phyloP scores from a whole-genome alignment of 2,113 vertebrate species.

The Gasterosteus aculeatus region DNA sequence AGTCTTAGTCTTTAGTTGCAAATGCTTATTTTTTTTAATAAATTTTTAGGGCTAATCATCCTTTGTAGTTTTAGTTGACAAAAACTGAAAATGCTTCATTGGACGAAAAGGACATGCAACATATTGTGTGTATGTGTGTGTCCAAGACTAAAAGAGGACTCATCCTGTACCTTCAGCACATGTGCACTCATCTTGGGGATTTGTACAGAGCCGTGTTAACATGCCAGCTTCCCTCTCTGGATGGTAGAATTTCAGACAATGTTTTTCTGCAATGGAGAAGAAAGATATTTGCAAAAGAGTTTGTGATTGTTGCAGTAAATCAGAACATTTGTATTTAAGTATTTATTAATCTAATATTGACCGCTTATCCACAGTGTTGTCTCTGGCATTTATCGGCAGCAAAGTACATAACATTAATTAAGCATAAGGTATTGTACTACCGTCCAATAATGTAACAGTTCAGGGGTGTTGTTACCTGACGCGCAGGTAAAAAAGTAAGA shows the following conservation, averaged over 20 bases:
- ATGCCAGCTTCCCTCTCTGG: conserved; percentile 69
- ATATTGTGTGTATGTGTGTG: not conserved
- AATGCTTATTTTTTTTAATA: too few species aligned
- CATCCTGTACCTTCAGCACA: conserved; percentile 78
- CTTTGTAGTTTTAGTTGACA: not conserved
- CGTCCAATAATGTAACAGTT: too few species aligned
- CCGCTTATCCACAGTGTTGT: not conserved
- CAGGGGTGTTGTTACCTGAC: too few species aligned
- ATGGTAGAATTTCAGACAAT: conserved; percentile 81
- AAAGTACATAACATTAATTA: not conserved
- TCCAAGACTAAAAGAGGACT: not conserved
- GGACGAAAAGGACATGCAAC: too few species aligned
- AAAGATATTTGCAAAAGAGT: not conserved
- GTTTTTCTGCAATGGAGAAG: conserved; percentile 62
- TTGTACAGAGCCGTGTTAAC: conserved; percentile 71
- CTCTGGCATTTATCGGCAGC: not conserved
- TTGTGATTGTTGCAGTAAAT: not conserved
- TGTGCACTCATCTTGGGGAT: conserved; percentile 53
- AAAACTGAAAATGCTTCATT: too few species aligned
- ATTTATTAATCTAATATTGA: not conserved
- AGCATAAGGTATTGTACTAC: too few species aligned
- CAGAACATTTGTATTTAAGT: not conserved
- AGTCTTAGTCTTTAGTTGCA: too few species aligned
- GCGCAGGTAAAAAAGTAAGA: too few species aligned
- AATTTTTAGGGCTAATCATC: not conserved